Conservation (phyloP, 2,113 vertebrate species). For the Phrynocephalus versicolor region DNA sequence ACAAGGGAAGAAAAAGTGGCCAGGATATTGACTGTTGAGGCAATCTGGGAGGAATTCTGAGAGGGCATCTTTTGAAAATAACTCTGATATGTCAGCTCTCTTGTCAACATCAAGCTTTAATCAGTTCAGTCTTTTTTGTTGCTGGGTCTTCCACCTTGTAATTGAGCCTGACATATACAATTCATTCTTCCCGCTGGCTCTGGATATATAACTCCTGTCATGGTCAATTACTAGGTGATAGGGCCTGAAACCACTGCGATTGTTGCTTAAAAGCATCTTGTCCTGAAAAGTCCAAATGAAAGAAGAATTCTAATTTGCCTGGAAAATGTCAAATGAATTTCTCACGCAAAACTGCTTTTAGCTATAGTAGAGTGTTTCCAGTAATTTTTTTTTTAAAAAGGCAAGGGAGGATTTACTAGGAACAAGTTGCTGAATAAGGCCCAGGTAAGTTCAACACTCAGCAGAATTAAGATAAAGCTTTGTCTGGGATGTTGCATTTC, state of each 20-base stretch:
- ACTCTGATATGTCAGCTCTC: constrained; percentile 56
- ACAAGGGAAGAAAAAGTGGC: constrained; percentile 42
- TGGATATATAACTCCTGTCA: constrained; percentile 68
- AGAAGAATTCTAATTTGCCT: constrained; percentile 61
- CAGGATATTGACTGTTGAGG: constrained; percentile 54
- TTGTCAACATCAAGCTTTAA: constrained; percentile 68
- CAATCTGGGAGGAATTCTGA: constrained; percentile 44
- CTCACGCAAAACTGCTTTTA: constrained; percentile 63
- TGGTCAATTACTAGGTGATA: constrained; percentile 71
- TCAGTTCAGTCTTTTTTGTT: constrained; percentile 69
- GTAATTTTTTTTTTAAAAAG: constrained; percentile 51
- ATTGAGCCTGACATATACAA: constrained; percentile 74
- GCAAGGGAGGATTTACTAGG: constrained; percentile 43
- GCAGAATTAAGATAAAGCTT: neutral
- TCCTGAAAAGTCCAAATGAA: constrained; percentile 54
- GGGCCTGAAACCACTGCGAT: constrained; percentile 61
- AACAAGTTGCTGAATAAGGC: neutral
- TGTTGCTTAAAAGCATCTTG: constrained; percentile 57
- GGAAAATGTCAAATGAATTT: constrained; percentile 43
- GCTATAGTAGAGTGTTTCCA: constrained; percentile 49
- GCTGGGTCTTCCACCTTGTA: constrained; percentile 68
- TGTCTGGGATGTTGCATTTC: neutral
- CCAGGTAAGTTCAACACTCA: neutral
- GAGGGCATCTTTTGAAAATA: constrained; percentile 64
- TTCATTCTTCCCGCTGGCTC: constrained; percentile 69